phyloP scores from a whole-genome alignment of 2,113 vertebrate genomes.

The Alouatta palliata region DNA sequence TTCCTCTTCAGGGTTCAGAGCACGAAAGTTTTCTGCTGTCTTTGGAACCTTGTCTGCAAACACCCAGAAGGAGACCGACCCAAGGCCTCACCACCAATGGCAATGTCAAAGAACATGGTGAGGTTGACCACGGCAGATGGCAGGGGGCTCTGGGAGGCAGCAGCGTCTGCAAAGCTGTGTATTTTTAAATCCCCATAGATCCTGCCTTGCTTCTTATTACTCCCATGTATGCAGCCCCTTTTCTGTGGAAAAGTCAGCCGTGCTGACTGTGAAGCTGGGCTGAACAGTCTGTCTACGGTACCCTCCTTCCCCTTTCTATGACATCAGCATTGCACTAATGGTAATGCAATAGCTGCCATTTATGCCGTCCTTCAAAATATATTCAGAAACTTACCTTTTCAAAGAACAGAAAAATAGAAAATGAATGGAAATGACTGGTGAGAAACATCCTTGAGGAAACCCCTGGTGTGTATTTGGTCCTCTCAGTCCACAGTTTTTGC shows the following conservation, averaged over 20 bases:
- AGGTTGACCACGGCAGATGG: too few species aligned
- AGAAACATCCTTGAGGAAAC: not conserved
- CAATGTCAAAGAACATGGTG: too few species aligned
- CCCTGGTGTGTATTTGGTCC: fast-evolving
- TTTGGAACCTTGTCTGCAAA: too few species aligned
- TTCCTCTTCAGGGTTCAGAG: too few species aligned
- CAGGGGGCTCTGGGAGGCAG: too few species aligned
- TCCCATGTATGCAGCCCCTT: not conserved
- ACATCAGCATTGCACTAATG: not conserved
- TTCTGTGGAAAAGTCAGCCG: not conserved
- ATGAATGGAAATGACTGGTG: not conserved
- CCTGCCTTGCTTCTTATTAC: not conserved
- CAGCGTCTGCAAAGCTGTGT: too few species aligned
- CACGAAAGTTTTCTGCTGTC: too few species aligned
- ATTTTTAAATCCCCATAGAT: not conserved
- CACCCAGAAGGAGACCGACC: too few species aligned
- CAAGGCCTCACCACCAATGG: too few species aligned
- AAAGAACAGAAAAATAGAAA: not conserved
- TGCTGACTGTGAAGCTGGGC: not conserved
- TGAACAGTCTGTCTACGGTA: too few species aligned
- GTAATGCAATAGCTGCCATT: not conserved
- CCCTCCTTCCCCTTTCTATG: not conserved
- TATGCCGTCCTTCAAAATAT: not conserved
- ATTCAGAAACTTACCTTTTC: not conserved
- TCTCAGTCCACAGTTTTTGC: not conserved